These are phyloP conservation scores for Limanda limanda DNA, from an alignment of 2,113 vertebrate genomes.

Conservation along the genomic window DNA sequence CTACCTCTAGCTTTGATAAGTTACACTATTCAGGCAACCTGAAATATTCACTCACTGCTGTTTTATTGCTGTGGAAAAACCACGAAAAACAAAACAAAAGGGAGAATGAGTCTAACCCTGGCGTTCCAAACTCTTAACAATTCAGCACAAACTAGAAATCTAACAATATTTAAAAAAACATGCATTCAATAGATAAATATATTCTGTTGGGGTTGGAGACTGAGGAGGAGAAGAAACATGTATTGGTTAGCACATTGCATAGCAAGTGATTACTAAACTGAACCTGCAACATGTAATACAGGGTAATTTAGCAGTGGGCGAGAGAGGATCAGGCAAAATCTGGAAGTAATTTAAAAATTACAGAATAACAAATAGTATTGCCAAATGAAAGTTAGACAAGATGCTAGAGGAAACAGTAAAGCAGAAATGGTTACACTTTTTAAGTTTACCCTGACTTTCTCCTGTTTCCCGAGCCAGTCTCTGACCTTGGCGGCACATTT, in stretches of 20 bases:
- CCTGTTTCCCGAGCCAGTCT: not conserved
- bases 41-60: conserved; percentile 29
- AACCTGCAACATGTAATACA: conserved; percentile 22
- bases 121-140: not conserved
- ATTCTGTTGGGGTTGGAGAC: conserved; percentile 18
- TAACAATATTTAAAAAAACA: not conserved
- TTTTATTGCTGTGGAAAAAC: conserved; percentile 8
- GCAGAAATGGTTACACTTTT: not conserved
- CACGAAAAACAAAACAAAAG: conserved; percentile 14
- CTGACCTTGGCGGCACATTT: conserved; percentile 20
- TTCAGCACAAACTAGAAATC: conserved; percentile 4
- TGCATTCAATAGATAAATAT: conserved; percentile 9
- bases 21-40: conserved; percentile 31
- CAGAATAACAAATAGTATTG: conserved; percentile 66
- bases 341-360: conserved; percentile 69
- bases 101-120: not conserved
- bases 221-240: not conserved
- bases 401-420: not conserved
- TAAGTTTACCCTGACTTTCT: not conserved
- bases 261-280: conserved; percentile 44
- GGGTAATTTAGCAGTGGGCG: conserved; percentile 32
- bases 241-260: not conserved
- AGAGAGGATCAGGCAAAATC: conserved; percentile 67
- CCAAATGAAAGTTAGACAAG: conserved; percentile 22
- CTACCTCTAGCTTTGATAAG: conserved; percentile 41